Conservation (phyloP, 2,888 invertebrate species). For the Cheilosia impressa region DNA sequence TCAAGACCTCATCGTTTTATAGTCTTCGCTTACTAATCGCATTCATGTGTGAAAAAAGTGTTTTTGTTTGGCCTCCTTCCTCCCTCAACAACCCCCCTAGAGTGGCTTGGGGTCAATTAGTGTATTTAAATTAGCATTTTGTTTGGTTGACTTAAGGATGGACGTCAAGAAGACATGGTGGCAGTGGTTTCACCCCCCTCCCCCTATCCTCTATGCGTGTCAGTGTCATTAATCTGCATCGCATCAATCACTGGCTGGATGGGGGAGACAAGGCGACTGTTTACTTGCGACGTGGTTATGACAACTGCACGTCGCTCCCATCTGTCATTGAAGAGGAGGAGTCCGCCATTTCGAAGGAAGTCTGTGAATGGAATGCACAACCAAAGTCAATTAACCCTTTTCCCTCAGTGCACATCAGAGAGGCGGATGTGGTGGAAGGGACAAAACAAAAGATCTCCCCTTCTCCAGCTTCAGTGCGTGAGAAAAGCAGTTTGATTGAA, state of each 20-base stretch:
- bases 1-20: constrained; percentile 48
- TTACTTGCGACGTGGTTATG: constrained; percentile 65
- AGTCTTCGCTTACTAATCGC: constrained; percentile 65
- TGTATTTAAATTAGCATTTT: constrained; percentile 73
- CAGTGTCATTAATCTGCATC: constrained; percentile 75
- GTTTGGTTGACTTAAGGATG: constrained; percentile 72
- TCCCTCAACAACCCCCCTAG: constrained; percentile 1
- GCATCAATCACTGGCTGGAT: constrained; percentile 68
- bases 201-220: constrained; percentile 21
- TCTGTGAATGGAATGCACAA: constrained; percentile 60
- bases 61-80: constrained; percentile 60
- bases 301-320: constrained; percentile 66
- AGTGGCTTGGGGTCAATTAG: constrained; percentile 71
- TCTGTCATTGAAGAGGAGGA: constrained; percentile 50
- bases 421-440: constrained; percentile 31
- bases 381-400: constrained; percentile 66
- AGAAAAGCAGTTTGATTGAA: constrained; percentile 48
- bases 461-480: constrained; percentile 33
- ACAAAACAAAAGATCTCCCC: constrained; percentile 34
- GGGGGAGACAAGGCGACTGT: constrained; percentile 44
- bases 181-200: background rate
- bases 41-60: constrained; percentile 73
- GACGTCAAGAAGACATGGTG: constrained; percentile 44
- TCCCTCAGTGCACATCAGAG: constrained; percentile 8
- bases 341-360: constrained; percentile 58